These are phyloP conservation scores for Zoanthus solanderi DNA, from an alignment of 92 coral and sea anemone genomes.

Conservation along the genomic window DNA sequence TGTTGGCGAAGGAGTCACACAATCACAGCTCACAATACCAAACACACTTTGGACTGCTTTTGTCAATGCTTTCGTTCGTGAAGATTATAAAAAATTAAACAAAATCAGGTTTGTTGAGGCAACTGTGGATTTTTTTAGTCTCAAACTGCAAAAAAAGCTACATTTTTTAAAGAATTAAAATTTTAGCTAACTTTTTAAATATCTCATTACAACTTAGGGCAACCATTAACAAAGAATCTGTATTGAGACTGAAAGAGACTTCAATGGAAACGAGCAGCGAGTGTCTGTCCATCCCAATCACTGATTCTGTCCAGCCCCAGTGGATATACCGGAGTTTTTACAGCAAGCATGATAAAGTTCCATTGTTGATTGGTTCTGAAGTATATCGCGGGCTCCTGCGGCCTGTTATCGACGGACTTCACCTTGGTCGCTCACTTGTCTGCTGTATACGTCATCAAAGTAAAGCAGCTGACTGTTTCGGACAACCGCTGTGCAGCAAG, in stretches of 20 bases:
- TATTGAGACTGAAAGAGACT: slow-evolving; percentile 29
- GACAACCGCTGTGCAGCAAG: slow-evolving; percentile 53
- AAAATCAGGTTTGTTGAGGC: slow-evolving; percentile 12
- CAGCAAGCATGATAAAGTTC: slow-evolving; percentile 65
- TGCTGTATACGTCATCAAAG: slow-evolving; percentile 86
- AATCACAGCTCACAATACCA: slow-evolving; percentile 27
- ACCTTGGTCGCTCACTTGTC: slow-evolving; percentile 59
- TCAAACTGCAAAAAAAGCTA: too few species aligned
- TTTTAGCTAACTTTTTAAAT: too few species aligned
- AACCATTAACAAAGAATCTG: slow-evolving; percentile 38
- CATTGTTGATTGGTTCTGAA: slow-evolving; percentile 73
- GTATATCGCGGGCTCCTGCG: slow-evolving; percentile 77
- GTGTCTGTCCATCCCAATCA: slow-evolving; percentile 9
- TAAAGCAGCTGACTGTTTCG: slow-evolving; percentile 73
- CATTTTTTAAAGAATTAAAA: too few species aligned
- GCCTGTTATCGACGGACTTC: slow-evolving; percentile 80
- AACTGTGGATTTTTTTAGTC: neutral
- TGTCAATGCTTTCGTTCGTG: slow-evolving; percentile 27
- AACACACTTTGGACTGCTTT: slow-evolving; percentile 40
- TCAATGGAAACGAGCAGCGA: slow-evolving; percentile 27
- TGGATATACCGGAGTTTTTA: slow-evolving; percentile 56
- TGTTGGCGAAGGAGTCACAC: slow-evolving; percentile 29
- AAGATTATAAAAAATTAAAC: slow-evolving; percentile 30
- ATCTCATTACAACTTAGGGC: neutral
- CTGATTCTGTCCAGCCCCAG: slow-evolving; percentile 11